These are phyloP conservation scores for Silurus asotus DNA, from an alignment of 2,113 vertebrate genomes.

Conservation along the genomic window DNA sequence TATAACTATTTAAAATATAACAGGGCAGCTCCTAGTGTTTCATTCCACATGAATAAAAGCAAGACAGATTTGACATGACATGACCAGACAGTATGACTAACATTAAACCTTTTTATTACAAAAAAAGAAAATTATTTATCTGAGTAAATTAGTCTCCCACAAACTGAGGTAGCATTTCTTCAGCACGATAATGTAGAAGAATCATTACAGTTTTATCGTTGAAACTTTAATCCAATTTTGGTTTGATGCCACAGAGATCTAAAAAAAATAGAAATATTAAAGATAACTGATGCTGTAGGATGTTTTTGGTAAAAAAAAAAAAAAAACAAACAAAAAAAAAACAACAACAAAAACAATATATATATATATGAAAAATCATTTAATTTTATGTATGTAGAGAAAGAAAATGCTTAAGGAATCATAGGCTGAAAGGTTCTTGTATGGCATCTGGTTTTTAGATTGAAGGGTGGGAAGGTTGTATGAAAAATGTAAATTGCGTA, in stretches of 20 bases:
- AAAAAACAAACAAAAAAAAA: no score
- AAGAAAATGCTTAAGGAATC: not conserved
- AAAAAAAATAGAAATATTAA: not conserved
- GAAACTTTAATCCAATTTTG: not conserved
- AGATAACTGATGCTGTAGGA: no score
- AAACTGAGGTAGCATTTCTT: not conserved
- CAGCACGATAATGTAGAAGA: not conserved
- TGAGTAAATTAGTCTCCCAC: not conserved
- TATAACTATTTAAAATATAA: not conserved
- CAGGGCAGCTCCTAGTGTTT: not conserved
- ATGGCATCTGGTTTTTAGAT: not conserved
- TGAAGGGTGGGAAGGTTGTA: not conserved
- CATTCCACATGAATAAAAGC: not conserved
- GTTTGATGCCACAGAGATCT: not conserved
- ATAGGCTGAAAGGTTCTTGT: not conserved
- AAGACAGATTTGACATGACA: not conserved
- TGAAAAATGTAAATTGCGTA: not conserved
- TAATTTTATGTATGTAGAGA: not conserved
- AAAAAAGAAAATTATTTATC: not conserved
- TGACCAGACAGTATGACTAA: not conserved
- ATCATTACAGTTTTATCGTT: not conserved
- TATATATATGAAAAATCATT: no score
- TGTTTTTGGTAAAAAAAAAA: no score
- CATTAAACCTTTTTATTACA: not conserved
- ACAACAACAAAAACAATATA: no score